These are phyloP conservation scores for Phania funesta DNA, from an alignment of 2,888 invertebrate genomes.

Conservation along the genomic window DNA sequence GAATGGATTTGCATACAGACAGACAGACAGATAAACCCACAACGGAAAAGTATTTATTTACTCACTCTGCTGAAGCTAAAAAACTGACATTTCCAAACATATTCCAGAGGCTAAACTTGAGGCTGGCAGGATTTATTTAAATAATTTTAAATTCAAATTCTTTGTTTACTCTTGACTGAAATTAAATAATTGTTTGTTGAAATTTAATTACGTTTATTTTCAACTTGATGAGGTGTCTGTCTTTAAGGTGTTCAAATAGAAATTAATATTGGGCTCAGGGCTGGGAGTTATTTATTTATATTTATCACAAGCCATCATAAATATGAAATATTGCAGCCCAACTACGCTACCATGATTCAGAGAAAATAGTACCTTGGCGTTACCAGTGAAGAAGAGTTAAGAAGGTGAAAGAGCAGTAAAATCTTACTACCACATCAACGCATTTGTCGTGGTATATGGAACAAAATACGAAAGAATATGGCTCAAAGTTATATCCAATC, in stretches of 20 bases:
- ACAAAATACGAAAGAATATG: too few species aligned
- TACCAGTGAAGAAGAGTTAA: too few species aligned
- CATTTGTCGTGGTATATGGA: too few species aligned
- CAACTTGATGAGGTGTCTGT: neutral
- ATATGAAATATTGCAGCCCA: too few species aligned
- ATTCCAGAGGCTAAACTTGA: neutral
- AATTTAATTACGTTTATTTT: conserved; percentile 46
- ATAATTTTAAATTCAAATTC: conserved; percentile 2
- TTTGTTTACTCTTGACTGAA: neutral
- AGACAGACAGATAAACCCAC: neutral
- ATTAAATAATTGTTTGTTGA: conserved; percentile 20
- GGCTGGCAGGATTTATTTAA: conserved; percentile 37
- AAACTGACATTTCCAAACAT: too few species aligned
- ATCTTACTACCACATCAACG: too few species aligned
- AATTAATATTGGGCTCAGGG: neutral
- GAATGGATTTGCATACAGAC: conserved; percentile 10
- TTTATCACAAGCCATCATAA: too few species aligned
- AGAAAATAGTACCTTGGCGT: too few species aligned
- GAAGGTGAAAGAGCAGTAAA: too few species aligned
- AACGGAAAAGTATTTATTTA: neutral
- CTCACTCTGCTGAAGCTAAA: neutral
- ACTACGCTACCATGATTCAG: too few species aligned
- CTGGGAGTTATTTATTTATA: too few species aligned
- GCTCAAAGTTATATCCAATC: too few species aligned
- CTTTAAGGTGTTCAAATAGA: neutral